phyloP scores from a whole-genome alignment of 1,140 invertebrate species.

The Epicauta chinensis region DNA sequence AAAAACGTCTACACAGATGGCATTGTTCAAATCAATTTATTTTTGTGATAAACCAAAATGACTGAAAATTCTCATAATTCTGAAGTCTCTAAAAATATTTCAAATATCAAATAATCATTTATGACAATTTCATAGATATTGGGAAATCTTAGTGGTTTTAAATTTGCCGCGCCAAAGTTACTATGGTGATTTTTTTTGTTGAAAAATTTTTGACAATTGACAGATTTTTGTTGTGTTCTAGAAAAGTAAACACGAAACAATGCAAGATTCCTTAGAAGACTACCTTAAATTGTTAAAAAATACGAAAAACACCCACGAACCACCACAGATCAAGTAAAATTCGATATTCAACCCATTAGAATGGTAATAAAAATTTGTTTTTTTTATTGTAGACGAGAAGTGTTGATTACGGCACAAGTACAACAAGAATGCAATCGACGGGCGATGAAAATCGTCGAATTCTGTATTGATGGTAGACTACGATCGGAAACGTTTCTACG shows the following conservation, averaged over 20 bases:
- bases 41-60: too few relatives aligned
- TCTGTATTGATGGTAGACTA: conserved; percentile 38
- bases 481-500: conserved; percentile 34
- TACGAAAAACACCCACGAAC: conserved; percentile 15
- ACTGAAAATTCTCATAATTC: too few relatives aligned
- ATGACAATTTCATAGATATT: too few relatives aligned
- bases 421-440: conserved; percentile 35
- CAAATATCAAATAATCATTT: too few relatives aligned
- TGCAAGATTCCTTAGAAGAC: conserved; percentile 38
- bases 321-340: conserved; percentile 26
- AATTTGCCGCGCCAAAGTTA: too few relatives aligned
- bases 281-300: conserved; percentile 32
- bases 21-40: too few relatives aligned
- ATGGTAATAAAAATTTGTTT: neutral
- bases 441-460: conserved; percentile 38
- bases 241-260: neutral
- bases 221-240: too few relatives aligned
- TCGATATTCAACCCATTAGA: conserved; percentile 2
- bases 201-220: too few relatives aligned
- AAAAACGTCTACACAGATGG: too few relatives aligned
- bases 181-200: too few relatives aligned
- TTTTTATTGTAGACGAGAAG: conserved; percentile 29
- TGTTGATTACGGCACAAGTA: conserved; percentile 27
- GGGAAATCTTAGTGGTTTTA: too few relatives aligned
- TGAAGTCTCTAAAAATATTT: too few relatives aligned